Evolutionary conservation across 2,113 vertebrate genomes (phyloP).

Genomic region (Pseudopipra pipra): DNA sequence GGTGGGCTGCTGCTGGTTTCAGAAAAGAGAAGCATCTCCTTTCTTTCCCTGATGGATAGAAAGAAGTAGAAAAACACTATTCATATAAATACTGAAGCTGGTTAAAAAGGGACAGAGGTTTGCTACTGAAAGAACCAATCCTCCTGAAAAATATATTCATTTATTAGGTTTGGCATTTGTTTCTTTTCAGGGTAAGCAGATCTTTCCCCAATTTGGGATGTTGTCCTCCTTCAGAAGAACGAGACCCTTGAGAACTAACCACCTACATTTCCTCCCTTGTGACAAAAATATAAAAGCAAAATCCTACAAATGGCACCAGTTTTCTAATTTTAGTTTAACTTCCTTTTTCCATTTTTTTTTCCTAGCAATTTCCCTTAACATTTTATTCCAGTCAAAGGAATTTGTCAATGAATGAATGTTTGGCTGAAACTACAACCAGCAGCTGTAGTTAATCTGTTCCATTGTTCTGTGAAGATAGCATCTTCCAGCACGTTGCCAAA

Average conservation of each 20-base stretch:
- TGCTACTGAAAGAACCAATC: not conserved
- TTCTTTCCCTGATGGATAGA: not conserved
- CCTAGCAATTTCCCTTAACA: not conserved
- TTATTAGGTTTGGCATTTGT: not conserved
- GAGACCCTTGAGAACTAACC: not conserved
- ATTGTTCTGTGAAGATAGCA: conserved; percentile 30
- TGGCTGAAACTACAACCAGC: not conserved
- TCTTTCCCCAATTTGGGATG: not conserved
- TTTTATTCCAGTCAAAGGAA: conserved; percentile 38
- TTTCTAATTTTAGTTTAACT: not conserved
- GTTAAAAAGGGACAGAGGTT: not conserved
- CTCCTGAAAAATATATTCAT: not conserved
- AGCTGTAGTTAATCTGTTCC: conserved; percentile 38
- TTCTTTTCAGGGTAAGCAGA: not conserved
- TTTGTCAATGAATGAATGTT: conserved; percentile 18
- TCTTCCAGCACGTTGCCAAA: not conserved
- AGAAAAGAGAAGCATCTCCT: not conserved
- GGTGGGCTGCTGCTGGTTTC: not conserved
- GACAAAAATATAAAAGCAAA: not conserved
- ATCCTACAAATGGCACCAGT: not conserved
- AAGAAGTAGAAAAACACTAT: not conserved
- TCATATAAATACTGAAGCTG: not conserved
- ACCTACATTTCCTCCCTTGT: not conserved
- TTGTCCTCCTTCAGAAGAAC: not conserved
- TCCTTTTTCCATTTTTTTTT: not conserved